These are phyloP conservation scores for Lordiphosa fenestrarum DNA, from an alignment of 2,888 invertebrate genomes.

Conservation along the genomic window DNA sequence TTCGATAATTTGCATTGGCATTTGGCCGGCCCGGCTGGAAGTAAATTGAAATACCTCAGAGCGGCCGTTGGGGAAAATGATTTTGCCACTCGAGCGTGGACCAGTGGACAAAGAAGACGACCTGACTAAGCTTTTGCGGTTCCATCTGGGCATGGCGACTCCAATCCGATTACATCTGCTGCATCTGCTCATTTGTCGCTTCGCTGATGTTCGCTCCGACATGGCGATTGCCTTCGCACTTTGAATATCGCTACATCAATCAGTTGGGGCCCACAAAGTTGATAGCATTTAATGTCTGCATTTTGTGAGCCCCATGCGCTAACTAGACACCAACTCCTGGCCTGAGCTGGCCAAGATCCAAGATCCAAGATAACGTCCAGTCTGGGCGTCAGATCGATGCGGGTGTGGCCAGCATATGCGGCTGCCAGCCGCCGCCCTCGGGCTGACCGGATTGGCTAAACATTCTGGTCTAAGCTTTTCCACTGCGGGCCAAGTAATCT, in stretches of 20 bases:
- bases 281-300: conserved; percentile 28
- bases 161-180: conserved; percentile 6
- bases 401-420: no score
- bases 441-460: no score
- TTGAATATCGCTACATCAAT: conserved; percentile 50
- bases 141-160: conserved; percentile 29
- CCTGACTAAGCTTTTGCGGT: conserved; percentile 45
- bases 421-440: no score
- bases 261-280: conserved; percentile 14
- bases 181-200: conserved; percentile 67
- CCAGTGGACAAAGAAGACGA: conserved; percentile 11
- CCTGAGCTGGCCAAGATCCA: no score
- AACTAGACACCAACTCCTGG: no score
- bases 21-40: conserved; percentile 16
- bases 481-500: no score
- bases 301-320: conserved; percentile 16
- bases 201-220: conserved; percentile 41
- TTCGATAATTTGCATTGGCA: conserved; percentile 52
- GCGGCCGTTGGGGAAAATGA: conserved; percentile 45
- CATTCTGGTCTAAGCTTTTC: no score
- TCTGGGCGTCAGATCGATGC: no score
- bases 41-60: conserved; percentile 52
- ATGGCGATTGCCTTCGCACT: conserved; percentile 39
- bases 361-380: no score
- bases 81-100: conserved; percentile 62